phyloP scores from a whole-genome alignment of 2,113 vertebrate genomes.

The Pampusana beccarii region DNA sequence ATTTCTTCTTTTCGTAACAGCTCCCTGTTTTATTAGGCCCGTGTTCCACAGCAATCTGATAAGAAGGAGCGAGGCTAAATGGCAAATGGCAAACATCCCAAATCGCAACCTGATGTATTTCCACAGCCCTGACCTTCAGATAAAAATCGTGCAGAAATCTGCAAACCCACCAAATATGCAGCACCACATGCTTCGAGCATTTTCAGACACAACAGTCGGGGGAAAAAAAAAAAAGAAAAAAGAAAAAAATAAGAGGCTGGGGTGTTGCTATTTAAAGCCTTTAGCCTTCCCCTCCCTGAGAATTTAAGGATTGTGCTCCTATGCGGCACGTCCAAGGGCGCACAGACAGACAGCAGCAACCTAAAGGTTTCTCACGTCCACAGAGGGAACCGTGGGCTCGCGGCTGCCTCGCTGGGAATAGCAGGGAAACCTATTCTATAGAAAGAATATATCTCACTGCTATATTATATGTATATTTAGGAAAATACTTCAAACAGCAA shows the following conservation, averaged over 20 bases:
- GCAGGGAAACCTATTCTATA: neutral
- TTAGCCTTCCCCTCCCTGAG: conserved; percentile 32
- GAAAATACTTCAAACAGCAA: conserved; percentile 77
- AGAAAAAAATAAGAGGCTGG: conserved; percentile 37
- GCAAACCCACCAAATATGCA: conserved; percentile 69
- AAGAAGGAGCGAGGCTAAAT: conserved; percentile 73
- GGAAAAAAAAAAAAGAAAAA: neutral
- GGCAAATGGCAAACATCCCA: conserved; percentile 72
- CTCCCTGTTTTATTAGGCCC: conserved; percentile 69
- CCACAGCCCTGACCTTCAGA: conserved; percentile 76
- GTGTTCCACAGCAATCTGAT: conserved; percentile 70
- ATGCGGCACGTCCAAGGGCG: neutral
- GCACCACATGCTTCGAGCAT: conserved; percentile 46
- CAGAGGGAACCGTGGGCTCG: neutral
- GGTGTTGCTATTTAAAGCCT: conserved; percentile 41
- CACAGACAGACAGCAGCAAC: neutral
- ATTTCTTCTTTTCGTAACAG: conserved; percentile 60
- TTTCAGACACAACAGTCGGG: conserved; percentile 66
- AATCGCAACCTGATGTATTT: conserved; percentile 74
- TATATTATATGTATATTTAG: conserved; percentile 62
- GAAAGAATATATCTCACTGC: conserved; percentile 41
- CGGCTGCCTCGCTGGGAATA: neutral
- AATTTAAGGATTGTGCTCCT: conserved; percentile 16
- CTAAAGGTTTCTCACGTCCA: neutral
- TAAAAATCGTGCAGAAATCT: conserved; percentile 70